Evolutionary conservation across 2,888 invertebrate species (phyloP).

Genomic region (Cerastoderma edule): DNA sequence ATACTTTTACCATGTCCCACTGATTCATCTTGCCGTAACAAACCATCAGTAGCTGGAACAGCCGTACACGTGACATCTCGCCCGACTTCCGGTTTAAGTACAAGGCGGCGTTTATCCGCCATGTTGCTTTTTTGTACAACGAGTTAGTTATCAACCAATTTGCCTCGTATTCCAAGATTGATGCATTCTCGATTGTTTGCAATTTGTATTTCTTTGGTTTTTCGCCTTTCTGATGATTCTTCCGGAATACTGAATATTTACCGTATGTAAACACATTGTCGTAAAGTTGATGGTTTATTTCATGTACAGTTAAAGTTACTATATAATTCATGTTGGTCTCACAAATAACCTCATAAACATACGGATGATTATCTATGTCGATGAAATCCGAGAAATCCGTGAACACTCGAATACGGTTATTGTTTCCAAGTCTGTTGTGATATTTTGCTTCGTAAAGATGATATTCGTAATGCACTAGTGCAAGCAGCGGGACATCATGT

Average conservation of each 20-base stretch:
- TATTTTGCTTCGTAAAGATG: conserved; percentile 42
- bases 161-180: conserved; percentile 62
- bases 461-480: conserved; percentile 69
- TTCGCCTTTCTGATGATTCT: neutral
- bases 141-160: conserved; percentile 61
- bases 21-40: conserved; percentile 50
- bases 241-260: conserved; percentile 32
- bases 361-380: conserved; percentile 44
- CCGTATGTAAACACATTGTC: conserved; percentile 31
- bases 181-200: conserved; percentile 41
- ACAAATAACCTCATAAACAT: conserved; percentile 41
- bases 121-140: conserved; percentile 47
- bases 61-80: conserved; percentile 40
- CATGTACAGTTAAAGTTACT: conserved; percentile 18
- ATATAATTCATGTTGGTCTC: conserved; percentile 49
- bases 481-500: conserved; percentile 69
- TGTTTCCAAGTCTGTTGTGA: conserved; percentile 21
- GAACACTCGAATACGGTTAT: conserved; percentile 42
- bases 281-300: conserved; percentile 25
- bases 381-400: conserved; percentile 57
- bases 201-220: neutral
- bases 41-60: conserved; percentile 54
- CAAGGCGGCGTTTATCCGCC: conserved; percentile 40
- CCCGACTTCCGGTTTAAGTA: conserved; percentile 30
- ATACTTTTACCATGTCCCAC: conserved; percentile 27